Evolutionary conservation across 2,797 vertebrate genomes (phyloP).

Genomic region (Champsocephalus esox): DNA sequence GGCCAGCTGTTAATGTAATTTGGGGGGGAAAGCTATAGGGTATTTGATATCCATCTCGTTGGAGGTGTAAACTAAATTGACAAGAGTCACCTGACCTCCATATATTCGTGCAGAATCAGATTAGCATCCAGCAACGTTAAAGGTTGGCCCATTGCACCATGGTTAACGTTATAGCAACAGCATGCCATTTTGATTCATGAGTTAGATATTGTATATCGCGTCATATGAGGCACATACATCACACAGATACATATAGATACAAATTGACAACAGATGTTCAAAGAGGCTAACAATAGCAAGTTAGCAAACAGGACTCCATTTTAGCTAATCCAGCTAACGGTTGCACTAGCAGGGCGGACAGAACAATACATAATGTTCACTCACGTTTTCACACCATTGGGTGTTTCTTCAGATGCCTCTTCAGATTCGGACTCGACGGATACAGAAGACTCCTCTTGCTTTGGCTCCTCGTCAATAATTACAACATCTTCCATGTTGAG

Average conservation of each 20-base stretch:
- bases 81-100: neutral
- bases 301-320: slow-evolving; percentile 70
- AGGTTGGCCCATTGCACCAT: neutral
- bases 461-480: slow-evolving; percentile 55
- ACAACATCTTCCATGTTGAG: slow-evolving; percentile 75
- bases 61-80: neutral
- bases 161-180: accelerated
- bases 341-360: neutral
- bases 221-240: neutral
- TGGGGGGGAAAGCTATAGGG: neutral
- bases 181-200: accelerated
- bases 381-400: slow-evolving; percentile 86
- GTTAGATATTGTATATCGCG: accelerated
- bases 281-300: slow-evolving; percentile 52
- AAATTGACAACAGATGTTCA: neutral
- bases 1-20: accelerated
- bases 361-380: slow-evolving; percentile 10
- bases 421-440: slow-evolving; percentile 61
- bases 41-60: neutral
- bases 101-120: neutral
- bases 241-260: accelerated
- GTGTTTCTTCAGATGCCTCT: slow-evolving; percentile 71
- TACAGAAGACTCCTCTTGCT: slow-evolving; percentile 54
- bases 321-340: slow-evolving; percentile 67
- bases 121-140: neutral